Percentiles rank a stretch among this genome's conserved stretches.
Conservation (phyloP, 2,888 invertebrate species). For the Dione vanillae region DNA sequence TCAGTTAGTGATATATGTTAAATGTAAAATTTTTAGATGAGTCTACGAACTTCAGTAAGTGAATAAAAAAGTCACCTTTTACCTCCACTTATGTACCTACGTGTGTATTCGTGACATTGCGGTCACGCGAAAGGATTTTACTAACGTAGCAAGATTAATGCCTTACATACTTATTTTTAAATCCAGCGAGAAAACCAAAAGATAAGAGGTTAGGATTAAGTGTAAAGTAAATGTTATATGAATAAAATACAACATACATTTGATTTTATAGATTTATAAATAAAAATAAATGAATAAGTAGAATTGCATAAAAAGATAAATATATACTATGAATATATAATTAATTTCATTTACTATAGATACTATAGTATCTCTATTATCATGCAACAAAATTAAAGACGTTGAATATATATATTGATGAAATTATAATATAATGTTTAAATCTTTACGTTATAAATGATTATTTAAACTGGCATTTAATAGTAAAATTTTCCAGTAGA, state of each 20-base stretch:
- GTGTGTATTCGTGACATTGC: conserved; percentile 28
- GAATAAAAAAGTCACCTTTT: conserved; percentile 14
- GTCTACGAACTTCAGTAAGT: conserved; percentile 1
- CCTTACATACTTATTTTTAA: conserved; percentile 15
- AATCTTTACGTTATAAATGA: no score
- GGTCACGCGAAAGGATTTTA: conserved; percentile 30
- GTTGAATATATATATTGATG: no score
- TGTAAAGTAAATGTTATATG: not conserved
- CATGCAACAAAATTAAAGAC: no score
- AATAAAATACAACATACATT: not conserved
- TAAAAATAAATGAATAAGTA: not conserved
- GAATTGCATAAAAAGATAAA: no score
- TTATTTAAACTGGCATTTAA: no score
- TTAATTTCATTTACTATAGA: no score
- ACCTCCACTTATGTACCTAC: conserved; percentile 2
- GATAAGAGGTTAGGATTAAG: conserved; percentile 16
- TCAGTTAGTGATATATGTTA: not conserved
- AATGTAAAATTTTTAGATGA: not conserved
- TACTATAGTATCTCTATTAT: no score
- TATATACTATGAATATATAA: no score
- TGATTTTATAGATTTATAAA: not conserved
- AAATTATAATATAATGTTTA: no score
- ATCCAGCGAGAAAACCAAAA: conserved; percentile 11
- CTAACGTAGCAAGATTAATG: conserved; percentile 32
- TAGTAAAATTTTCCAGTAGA: no score